These are phyloP conservation scores for Cyclura pinguis DNA, from an alignment of 2,797 vertebrate genomes.

Conservation along the genomic window DNA sequence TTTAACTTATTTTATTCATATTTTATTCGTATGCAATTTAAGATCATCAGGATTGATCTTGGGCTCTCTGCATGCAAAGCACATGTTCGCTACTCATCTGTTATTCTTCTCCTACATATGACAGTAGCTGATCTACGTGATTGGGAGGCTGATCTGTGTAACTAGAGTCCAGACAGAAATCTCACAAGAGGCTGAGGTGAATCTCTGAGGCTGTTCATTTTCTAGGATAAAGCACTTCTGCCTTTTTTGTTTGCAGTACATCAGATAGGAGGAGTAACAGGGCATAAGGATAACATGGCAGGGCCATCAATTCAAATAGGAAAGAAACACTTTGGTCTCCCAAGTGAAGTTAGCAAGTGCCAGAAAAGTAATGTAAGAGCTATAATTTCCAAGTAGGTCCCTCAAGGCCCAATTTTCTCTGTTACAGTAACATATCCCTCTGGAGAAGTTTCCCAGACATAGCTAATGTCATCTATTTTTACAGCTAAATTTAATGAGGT, in stretches of 20 bases:
- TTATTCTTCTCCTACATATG: not conserved
- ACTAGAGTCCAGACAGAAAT: not conserved
- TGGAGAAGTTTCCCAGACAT: slow-evolving; percentile 48
- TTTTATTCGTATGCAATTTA: no score
- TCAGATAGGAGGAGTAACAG: not conserved
- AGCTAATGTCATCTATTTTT: slow-evolving; percentile 52
- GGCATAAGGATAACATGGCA: not conserved
- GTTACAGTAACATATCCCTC: slow-evolving; percentile 11
- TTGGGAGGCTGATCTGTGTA: not conserved
- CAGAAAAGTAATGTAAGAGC: not conserved
- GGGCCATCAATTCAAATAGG: not conserved
- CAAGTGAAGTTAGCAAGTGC: not conserved
- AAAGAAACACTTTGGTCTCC: not conserved
- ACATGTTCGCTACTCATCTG: not conserved
- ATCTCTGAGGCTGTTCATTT: not conserved
- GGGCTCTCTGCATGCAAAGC: not conserved
- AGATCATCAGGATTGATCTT: not conserved
- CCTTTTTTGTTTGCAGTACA: not conserved
- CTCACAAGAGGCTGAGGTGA: not conserved
- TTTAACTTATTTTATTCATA: not conserved
- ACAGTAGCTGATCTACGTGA: not conserved
- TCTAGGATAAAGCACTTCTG: not conserved
- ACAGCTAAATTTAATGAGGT: slow-evolving; percentile 26
- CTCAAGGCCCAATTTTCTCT: slow-evolving; percentile 28
- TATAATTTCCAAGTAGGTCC: not conserved